These are phyloP conservation scores for Hyposoter didymator DNA, from an alignment of 2,888 invertebrate species.

Conservation along the genomic window DNA sequence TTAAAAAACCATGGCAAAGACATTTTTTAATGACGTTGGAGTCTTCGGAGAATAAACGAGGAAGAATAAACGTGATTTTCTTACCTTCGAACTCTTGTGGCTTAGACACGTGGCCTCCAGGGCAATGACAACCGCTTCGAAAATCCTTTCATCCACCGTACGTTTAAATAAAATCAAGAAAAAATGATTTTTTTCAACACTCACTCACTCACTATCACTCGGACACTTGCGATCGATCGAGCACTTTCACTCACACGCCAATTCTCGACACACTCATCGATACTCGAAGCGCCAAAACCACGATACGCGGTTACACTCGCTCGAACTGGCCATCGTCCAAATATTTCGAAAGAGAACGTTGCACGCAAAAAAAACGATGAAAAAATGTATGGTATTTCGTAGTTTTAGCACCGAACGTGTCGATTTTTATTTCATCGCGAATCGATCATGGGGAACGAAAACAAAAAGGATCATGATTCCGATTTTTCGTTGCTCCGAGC, in stretches of 20 bases:
- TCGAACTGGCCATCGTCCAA: conserved; percentile 28
- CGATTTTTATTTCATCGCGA: background rate
- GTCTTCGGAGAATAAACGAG: background rate
- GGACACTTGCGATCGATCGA: background rate
- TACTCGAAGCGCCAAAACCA: conserved; percentile 22
- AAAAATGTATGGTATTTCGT: background rate
- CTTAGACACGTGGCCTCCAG: conserved; percentile 52
- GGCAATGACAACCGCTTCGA: conserved; percentile 39
- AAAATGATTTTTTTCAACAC: conserved; percentile 27
- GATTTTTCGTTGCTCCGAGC: conserved; percentile 12
- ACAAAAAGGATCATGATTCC: background rate
- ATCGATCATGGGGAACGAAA: background rate
- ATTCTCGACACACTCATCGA: conserved; percentile 17
- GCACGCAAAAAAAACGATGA: background rate
- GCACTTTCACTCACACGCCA: conserved; percentile 62
- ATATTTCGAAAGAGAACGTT: background rate
- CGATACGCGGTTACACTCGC: conserved; percentile 14
- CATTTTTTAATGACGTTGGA: background rate
- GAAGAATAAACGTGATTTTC: background rate
- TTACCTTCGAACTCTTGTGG: conserved; percentile 57
- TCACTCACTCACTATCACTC: conserved; percentile 30
- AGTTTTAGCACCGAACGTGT: background rate
- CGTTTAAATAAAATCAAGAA: conserved; percentile 6
- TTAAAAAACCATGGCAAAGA: background rate
- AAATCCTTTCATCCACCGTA: conserved; percentile 65